These are phyloP conservation scores for Amphipyra berbera DNA, from an alignment of 2,888 invertebrate genomes.

Conservation along the genomic window DNA sequence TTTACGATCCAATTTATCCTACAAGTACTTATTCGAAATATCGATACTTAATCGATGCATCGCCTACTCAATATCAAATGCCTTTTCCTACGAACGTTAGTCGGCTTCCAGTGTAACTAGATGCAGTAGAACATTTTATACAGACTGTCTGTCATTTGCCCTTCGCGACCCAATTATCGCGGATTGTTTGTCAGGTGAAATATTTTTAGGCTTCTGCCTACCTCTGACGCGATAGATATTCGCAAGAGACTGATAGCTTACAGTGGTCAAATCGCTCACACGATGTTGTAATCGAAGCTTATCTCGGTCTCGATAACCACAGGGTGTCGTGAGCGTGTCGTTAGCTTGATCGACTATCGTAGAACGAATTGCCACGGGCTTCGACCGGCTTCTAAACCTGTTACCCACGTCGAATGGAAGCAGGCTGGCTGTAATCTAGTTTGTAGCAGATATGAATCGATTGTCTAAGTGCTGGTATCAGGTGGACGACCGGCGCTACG, in stretches of 20 bases:
- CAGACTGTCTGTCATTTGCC: neutral
- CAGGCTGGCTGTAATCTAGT: conserved; percentile 47
- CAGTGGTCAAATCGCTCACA: conserved; percentile 11
- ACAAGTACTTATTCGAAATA: conserved; percentile 37
- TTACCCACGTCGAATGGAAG: conserved; percentile 39
- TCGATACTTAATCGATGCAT: conserved; percentile 34
- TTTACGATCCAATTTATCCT: conserved; percentile 47
- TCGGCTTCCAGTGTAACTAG: conserved; percentile 16
- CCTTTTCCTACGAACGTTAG: conserved; percentile 21
- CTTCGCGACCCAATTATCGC: no score
- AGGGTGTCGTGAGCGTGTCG: conserved; percentile 46
- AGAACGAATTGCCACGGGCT: conserved; percentile 41
- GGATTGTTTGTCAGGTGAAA: neutral
- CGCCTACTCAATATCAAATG: conserved; percentile 29
- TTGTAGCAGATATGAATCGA: conserved; percentile 33
- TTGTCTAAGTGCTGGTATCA: conserved; percentile 22
- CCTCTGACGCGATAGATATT: conserved; percentile 7
- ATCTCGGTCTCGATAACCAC: conserved; percentile 48
- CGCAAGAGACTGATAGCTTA: conserved; percentile 1
- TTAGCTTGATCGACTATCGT: conserved; percentile 52
- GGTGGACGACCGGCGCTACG: conserved; percentile 16
- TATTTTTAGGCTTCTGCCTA: conserved; percentile 10
- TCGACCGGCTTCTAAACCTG: conserved; percentile 40
- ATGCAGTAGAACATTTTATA: neutral
- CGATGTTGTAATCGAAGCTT: conserved; percentile 40